Conservation (phyloP, 2,797 vertebrate species). For the Nothura maculosa region DNA sequence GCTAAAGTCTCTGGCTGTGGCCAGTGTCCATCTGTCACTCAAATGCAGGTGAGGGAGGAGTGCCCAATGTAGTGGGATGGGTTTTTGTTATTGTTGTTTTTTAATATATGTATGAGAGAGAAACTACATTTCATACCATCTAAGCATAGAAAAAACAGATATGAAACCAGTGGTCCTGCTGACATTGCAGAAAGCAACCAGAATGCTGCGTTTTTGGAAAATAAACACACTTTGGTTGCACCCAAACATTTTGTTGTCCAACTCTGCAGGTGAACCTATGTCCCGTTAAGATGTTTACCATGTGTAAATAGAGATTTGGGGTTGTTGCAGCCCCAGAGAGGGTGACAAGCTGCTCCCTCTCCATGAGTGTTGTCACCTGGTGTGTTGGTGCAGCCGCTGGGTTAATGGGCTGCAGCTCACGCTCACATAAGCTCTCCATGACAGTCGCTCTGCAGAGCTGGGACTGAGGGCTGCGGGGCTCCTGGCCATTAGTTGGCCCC, state of each 20-base stretch:
- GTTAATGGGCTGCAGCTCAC: background rate
- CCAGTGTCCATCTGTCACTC: background rate
- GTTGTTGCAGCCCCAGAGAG: rapidly evolving
- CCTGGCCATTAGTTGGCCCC: constrained; percentile 41
- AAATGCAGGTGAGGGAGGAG: background rate
- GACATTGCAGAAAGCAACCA: background rate
- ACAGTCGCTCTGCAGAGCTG: background rate
- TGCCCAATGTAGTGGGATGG: background rate
- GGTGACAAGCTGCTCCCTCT: background rate
- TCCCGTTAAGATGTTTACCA: background rate
- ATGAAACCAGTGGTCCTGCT: too few species aligned
- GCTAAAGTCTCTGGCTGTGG: background rate
- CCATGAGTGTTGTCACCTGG: rapidly evolving
- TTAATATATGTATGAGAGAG: background rate
- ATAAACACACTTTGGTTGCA: constrained; percentile 1
- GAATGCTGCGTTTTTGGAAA: background rate
- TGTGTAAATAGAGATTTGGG: background rate
- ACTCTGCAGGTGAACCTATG: rapidly evolving
- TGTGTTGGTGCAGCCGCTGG: rapidly evolving
- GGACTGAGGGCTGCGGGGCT: constrained; percentile 33
- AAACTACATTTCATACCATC: background rate
- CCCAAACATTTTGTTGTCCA: background rate
- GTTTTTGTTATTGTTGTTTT: too few species aligned
- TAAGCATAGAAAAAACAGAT: background rate
- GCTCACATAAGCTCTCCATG: background rate